Base-by-base conservation (phyloP, 1,140 invertebrate species). In the Formica exsecta region DNA sequence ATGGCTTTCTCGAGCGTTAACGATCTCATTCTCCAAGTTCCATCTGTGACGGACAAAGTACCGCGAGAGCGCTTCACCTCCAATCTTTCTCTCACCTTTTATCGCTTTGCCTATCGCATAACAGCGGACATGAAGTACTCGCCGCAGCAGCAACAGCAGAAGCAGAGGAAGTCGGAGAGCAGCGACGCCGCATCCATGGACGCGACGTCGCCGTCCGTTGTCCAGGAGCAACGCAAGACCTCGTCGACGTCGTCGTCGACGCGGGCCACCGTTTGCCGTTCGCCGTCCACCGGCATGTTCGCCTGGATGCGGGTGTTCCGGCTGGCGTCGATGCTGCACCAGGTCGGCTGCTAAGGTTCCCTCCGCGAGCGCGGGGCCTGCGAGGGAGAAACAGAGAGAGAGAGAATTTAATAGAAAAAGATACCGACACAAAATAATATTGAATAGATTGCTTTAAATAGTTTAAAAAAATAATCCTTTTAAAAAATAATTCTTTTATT, bases 281-380 rank as follows among this genome's bases (percentile, higher is more conserved):
- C 89, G 51, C 91, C 89, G 13, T 92, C 92, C 41, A 92, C 92
- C 68, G 94, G 93, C 36, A 94, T 95, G 91, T 95, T 95, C 85
- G 94, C 94, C 73, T 95, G 94, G 94, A 94, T 95, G 93, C 93
- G 94, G 9, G 94, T 95, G 68, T 95, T 95, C 76, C 92, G 94
- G 76, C 89, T 95, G 66, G 94, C 94, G 22, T 91, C 92, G 73
- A 93, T 95, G 92, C 89, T 95, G 7, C 93, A 94, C 71, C 92
- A 94, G 87, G 89, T 94, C 87, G 93, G 92, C 87, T 95, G 93
- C 89, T 95, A 95, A 93, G 70, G 32, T 16, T 36, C 22, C 44
- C 29, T 13, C 19, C n/a, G 29, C 16, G 51, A 65, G 25, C 9
- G 74, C 57, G 25, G 22, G 5, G 44, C 25, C 70, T 29, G n/a